A percentile compares a stretch with the other conserved stretches of the same genome.
Conservation (phyloP, 2,113 vertebrate genomes). For the Pyxicephalus adspersus region DNA sequence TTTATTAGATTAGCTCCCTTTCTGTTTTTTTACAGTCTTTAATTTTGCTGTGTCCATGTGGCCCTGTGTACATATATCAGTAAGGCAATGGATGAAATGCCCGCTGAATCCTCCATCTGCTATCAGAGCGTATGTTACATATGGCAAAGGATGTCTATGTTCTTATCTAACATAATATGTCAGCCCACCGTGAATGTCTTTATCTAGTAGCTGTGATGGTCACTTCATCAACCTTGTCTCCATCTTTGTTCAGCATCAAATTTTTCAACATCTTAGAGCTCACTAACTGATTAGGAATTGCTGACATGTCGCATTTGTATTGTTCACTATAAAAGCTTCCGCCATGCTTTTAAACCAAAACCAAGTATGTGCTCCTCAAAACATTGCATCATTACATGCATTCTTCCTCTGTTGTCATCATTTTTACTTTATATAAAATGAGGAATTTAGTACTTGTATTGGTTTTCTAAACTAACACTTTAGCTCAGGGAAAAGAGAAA, state of each 20-base stretch:
- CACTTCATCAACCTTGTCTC: conserved; percentile 1
- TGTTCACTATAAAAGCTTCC: conserved; percentile 12
- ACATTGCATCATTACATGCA: background rate
- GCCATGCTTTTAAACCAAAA: background rate
- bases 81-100: no score
- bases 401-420: conserved; percentile 20
- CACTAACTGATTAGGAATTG: conserved; percentile 1
- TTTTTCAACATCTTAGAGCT: conserved; percentile 5
- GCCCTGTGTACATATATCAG: no score
- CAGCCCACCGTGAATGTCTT: background rate
- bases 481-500: no score
- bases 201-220: background rate
- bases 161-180: background rate
- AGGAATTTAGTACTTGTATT: no score
- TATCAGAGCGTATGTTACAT: no score
- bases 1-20: no score
- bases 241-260: conserved; percentile 4
- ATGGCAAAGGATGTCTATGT: no score
- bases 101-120: no score
- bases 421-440: background rate
- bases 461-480: no score
- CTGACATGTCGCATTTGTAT: conserved; percentile 21
- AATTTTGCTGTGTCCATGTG: no score
- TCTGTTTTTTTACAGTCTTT: no score
- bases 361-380: background rate